phyloP scores from a whole-genome alignment of 2,113 vertebrate species.

The Nyctereutes procyonoides region DNA sequence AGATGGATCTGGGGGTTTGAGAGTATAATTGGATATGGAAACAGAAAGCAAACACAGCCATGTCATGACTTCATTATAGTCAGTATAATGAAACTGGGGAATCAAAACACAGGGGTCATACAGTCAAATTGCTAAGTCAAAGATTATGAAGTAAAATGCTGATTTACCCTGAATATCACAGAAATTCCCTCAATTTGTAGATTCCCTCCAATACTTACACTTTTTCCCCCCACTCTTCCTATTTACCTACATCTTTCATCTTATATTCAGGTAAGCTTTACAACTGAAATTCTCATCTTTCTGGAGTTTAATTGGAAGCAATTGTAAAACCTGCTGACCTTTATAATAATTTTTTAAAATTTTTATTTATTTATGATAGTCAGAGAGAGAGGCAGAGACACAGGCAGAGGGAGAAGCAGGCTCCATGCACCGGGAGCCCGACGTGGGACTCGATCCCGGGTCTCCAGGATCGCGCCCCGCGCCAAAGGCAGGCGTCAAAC shows the following conservation, averaged over 20 bases:
- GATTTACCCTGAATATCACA: not conserved
- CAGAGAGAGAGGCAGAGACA: too few relatives aligned
- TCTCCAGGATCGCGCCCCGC: too few relatives aligned
- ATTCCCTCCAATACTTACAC: not conserved
- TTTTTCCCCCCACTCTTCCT: not conserved
- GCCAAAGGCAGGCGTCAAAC: too few relatives aligned
- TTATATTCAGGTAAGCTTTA: conserved; percentile 35
- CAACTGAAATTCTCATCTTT: not conserved
- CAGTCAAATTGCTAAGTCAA: not conserved
- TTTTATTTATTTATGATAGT: too few relatives aligned
- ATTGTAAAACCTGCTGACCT: conserved; percentile 15
- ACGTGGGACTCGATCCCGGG: too few relatives aligned
- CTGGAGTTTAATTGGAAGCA: conserved; percentile 8
- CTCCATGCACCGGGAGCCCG: too few relatives aligned
- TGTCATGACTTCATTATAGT: not conserved
- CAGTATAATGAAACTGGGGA: not conserved
- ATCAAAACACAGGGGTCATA: not conserved
- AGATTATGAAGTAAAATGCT: not conserved
- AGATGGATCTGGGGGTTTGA: not conserved
- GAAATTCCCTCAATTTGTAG: not conserved
- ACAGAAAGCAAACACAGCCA: not conserved
- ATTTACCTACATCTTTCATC: conserved; percentile 20
- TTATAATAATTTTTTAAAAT: too few relatives aligned
- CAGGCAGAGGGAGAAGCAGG: too few relatives aligned
- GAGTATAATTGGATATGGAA: not conserved